Evolutionary conservation across 2,113 vertebrate genomes (phyloP).

Genomic region (Psilopogon haemacephalus): DNA sequence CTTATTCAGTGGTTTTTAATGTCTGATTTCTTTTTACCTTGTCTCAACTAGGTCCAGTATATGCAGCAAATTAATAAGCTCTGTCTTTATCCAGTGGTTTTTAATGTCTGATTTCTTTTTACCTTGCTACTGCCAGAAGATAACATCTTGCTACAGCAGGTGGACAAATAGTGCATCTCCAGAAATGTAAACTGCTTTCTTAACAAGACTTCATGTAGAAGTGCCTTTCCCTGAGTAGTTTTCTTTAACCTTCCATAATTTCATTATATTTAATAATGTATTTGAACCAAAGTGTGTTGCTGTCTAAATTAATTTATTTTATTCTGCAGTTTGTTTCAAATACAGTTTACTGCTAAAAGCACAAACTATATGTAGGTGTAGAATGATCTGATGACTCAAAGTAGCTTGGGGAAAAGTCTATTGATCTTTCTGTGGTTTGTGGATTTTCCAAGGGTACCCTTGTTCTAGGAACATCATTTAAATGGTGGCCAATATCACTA

Average conservation of each 20-base stretch:
- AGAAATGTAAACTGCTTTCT: constrained; percentile 37
- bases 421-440: not conserved
- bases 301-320: not conserved
- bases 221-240: not conserved
- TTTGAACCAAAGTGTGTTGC: not conserved
- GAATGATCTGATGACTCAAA: not conserved
- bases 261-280: not conserved
- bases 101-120: constrained; percentile 42
- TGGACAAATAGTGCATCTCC: constrained; percentile 25
- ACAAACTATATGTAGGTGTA: not conserved
- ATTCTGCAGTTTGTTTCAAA: not conserved
- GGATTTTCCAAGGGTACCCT: not conserved
- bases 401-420: not conserved
- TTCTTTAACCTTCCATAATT: not conserved
- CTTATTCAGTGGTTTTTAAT: constrained; percentile 26
- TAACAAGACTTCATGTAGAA: not conserved
- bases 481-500: not conserved
- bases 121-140: not conserved
- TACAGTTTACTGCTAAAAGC: not conserved
- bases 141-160: constrained; percentile 28
- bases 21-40: constrained; percentile 27
- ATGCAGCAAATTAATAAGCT: not conserved
- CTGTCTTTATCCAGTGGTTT: not conserved
- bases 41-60: not conserved
- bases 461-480: not conserved